Evolutionary conservation across 1,140 invertebrate species (phyloP).

Genomic region (Sarcophaga bullata): DNA sequence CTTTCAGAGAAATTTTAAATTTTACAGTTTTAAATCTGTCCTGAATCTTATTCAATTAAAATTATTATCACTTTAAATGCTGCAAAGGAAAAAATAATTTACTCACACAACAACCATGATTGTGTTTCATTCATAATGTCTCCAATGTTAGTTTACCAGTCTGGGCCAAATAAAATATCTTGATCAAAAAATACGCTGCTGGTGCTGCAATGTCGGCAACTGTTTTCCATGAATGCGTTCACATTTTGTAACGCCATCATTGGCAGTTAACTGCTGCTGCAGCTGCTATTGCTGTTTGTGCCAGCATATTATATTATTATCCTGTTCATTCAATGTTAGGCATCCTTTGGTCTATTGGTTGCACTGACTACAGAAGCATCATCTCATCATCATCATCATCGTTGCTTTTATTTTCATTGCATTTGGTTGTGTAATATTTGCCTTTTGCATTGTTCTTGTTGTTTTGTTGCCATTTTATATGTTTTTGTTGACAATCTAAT

Average conservation of each 20-base stretch:
- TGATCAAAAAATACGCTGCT: slow-evolving; percentile 61
- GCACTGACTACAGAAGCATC: slow-evolving; percentile 38
- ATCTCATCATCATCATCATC: neutral
- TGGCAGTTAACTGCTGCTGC: neutral
- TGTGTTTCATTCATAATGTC: slow-evolving; percentile 62
- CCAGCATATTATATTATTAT: neutral
- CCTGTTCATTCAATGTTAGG: neutral
- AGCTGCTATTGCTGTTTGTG: neutral
- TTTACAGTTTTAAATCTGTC: too few relatives aligned
- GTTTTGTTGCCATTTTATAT: slow-evolving; percentile 51
- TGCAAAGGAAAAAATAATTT: neutral
- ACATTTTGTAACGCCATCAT: neutral
- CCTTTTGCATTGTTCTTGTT: slow-evolving; percentile 1
- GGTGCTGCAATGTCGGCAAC: neutral
- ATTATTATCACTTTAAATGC: neutral
- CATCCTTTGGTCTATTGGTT: slow-evolving; percentile 35
- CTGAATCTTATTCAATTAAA: neutral
- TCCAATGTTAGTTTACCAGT: slow-evolving; percentile 56
- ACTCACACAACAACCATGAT: slow-evolving; percentile 62
- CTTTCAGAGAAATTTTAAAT: too few relatives aligned
- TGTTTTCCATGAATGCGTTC: neutral
- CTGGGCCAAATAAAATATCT: slow-evolving; percentile 60
- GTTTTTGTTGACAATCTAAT: too few relatives aligned
- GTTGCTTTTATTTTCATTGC: too few relatives aligned
- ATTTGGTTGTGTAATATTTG: neutral